Percentiles rank a stretch among this genome's conserved stretches.
Evolutionary conservation across 2,888 invertebrate genomes (phyloP).

Genomic region (Cosmorhoe ocellata): DNA sequence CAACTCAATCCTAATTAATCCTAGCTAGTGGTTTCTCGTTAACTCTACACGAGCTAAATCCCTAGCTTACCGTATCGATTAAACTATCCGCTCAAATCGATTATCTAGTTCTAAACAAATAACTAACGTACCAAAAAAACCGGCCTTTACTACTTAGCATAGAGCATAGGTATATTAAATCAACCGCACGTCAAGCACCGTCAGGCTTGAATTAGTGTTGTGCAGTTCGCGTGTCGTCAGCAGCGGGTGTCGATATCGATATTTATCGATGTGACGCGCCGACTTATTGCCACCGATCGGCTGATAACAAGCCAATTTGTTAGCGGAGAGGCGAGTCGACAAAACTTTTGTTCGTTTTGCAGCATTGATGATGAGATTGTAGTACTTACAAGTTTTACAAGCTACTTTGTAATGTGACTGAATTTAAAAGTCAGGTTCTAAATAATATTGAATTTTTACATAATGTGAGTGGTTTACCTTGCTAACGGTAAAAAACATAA

Average conservation of each 20-base stretch:
- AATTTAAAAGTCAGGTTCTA: slow-evolving; percentile 25
- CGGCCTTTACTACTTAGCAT: slow-evolving; percentile 16
- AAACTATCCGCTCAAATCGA: too few relatives aligned
- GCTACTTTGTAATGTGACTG: slow-evolving; percentile 29
- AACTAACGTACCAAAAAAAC: slow-evolving; percentile 8
- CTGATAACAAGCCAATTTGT: slow-evolving; percentile 76
- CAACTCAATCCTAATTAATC: too few relatives aligned
- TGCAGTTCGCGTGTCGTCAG: slow-evolving; percentile 56
- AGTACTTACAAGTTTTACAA: slow-evolving; percentile 35
- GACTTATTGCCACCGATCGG: slow-evolving; percentile 69
- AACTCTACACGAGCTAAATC: too few relatives aligned
- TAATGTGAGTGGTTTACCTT: slow-evolving; percentile 5
- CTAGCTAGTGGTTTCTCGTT: too few relatives aligned
- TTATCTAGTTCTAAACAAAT: slow-evolving; percentile 13
- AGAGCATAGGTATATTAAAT: slow-evolving; percentile 36
- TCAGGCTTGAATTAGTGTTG: slow-evolving; percentile 59
- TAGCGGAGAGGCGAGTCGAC: slow-evolving; percentile 49
- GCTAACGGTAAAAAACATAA: neutral
- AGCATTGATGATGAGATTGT: slow-evolving; percentile 43
- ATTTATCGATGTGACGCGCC: slow-evolving; percentile 66
- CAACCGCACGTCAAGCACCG: slow-evolving; percentile 44
- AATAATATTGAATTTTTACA: neutral
- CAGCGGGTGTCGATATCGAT: slow-evolving; percentile 63
- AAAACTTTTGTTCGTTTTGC: slow-evolving; percentile 51
- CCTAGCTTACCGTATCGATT: too few relatives aligned